Conservation (phyloP, 2,888 invertebrate species). For the Pteria penguin region DNA sequence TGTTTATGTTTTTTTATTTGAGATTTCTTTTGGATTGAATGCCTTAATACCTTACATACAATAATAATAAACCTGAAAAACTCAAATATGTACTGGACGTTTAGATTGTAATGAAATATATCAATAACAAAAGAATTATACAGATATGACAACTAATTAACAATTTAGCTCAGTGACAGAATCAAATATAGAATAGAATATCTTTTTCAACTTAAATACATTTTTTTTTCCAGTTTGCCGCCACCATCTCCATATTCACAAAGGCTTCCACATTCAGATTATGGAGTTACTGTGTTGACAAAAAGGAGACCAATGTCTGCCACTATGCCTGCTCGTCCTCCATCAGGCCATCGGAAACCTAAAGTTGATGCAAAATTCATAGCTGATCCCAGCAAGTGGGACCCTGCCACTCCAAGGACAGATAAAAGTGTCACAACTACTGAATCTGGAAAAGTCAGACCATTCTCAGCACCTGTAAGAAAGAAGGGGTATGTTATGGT, state of each 20-base stretch:
- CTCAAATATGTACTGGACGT: too few relatives aligned
- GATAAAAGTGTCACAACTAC: neutral
- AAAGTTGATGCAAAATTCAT: constrained; percentile 78
- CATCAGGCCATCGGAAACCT: constrained; percentile 63
- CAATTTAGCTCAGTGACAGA: too few relatives aligned
- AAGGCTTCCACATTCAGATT: constrained; percentile 69
- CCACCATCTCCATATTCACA: constrained; percentile 75
- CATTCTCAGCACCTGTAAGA: constrained; percentile 75
- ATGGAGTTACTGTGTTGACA: constrained; percentile 55
- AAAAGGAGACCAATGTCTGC: constrained; percentile 70
- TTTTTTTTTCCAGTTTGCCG: neutral
- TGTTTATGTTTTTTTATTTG: too few relatives aligned
- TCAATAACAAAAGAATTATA: too few relatives aligned
- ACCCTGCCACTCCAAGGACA: constrained; percentile 73
- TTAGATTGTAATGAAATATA: too few relatives aligned
- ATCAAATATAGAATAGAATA: too few relatives aligned
- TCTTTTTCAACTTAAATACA: too few relatives aligned
- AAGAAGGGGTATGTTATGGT: constrained; percentile 56
- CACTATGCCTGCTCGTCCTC: constrained; percentile 31
- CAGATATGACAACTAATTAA: too few relatives aligned
- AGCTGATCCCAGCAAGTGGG: constrained; percentile 75
- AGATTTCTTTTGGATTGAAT: too few relatives aligned
- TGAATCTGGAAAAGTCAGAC: constrained; percentile 49
- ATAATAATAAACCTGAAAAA: too few relatives aligned
- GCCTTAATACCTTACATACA: too few relatives aligned